Conservation (phyloP, 2,113 vertebrate genomes). For the Xiphophorus hellerii region DNA sequence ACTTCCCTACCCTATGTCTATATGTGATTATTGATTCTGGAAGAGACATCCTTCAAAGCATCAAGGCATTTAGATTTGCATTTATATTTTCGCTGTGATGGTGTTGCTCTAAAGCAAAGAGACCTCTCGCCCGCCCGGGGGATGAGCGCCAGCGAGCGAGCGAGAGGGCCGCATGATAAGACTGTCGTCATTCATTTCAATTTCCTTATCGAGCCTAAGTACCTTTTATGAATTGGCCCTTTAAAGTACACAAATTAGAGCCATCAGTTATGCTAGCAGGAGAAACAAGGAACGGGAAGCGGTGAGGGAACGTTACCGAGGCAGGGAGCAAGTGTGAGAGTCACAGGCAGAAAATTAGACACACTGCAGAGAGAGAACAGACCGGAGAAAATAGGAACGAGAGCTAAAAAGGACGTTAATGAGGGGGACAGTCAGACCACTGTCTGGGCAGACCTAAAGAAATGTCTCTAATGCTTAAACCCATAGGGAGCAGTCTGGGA, state of each 20-base stretch:
- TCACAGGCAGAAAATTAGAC: conserved; percentile 54
- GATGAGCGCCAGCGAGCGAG: conserved; percentile 43
- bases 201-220: conserved; percentile 76
- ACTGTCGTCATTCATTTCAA: conserved; percentile 75
- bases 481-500: conserved; percentile 65
- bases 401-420: conserved; percentile 46
- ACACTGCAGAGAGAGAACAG: conserved; percentile 35
- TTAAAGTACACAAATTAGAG: conserved; percentile 80
- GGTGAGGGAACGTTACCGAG: conserved; percentile 29
- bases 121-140: conserved; percentile 57
- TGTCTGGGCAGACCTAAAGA: conserved; percentile 57
- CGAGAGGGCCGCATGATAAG: conserved; percentile 64
- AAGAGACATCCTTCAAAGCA: conserved; percentile 65
- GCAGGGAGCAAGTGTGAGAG: conserved; percentile 20
- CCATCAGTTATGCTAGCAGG: conserved; percentile 73
- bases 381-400: conserved; percentile 35
- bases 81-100: conserved; percentile 72
- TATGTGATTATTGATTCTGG: conserved; percentile 77
- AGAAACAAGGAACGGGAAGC: conserved; percentile 52
- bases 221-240: conserved; percentile 78
- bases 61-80: conserved; percentile 71
- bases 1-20: conserved; percentile 42
- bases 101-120: conserved; percentile 63
- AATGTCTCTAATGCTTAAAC: conserved; percentile 66
- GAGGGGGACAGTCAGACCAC: conserved; percentile 59